Conservation (phyloP, 2,888 invertebrate genomes). For the Drosophila fulvimacula region DNA sequence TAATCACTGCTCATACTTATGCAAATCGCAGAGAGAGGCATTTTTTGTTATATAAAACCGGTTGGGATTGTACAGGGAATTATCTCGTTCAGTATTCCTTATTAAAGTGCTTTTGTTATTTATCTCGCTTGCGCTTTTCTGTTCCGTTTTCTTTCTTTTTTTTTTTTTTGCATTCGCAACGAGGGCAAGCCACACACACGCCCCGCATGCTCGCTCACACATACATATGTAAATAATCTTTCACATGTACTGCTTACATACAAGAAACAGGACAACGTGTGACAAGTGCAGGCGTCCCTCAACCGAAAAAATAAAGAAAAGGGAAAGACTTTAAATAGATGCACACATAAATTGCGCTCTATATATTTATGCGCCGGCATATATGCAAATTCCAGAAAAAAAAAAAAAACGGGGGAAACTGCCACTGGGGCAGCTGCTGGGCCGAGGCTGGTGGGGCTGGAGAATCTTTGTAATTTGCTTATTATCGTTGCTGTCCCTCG, state of each 20-base stretch:
- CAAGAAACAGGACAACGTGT: constrained; percentile 59
- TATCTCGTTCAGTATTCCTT: not conserved
- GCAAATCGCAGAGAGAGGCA: not conserved
- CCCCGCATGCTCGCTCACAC: constrained; percentile 13
- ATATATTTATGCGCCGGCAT: constrained; percentile 71
- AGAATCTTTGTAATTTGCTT: constrained; percentile 69
- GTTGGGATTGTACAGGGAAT: not conserved
- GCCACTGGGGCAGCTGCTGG: constrained; percentile 17
- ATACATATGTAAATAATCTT: constrained; percentile 66
- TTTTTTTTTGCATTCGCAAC: constrained; percentile 69
- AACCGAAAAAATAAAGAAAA: constrained; percentile 18
- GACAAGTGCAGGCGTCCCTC: constrained; percentile 63
- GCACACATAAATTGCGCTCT: constrained; percentile 74
- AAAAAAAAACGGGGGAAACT: not conserved
- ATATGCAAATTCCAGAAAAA: constrained; percentile 60
- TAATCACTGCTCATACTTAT: not conserved
- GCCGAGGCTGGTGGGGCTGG: not conserved
- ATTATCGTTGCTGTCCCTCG: constrained; percentile 46
- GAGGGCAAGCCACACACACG: constrained; percentile 60
- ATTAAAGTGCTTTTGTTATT: constrained; percentile 33
- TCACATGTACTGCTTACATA: constrained; percentile 34
- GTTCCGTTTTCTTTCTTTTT: not conserved
- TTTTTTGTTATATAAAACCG: not conserved
- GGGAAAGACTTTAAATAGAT: constrained; percentile 63
- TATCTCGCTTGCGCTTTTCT: constrained; percentile 61